These are phyloP conservation scores for Dermochelys coriacea DNA, from an alignment of 2,797 vertebrate species.

Conservation along the genomic window DNA sequence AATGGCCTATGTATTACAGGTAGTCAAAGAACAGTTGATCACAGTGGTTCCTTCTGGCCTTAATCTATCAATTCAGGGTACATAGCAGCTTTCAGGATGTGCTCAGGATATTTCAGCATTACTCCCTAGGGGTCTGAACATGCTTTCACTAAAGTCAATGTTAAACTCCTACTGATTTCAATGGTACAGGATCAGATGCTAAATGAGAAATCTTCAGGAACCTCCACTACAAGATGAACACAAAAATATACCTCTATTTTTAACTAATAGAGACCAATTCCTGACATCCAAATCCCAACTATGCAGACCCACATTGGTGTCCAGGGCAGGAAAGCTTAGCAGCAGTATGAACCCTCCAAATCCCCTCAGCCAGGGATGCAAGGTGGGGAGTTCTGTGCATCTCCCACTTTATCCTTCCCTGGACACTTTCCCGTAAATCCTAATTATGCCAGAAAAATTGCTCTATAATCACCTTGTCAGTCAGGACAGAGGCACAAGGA, in stretches of 20 bases:
- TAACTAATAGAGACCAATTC: not conserved
- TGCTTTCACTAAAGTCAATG: not conserved
- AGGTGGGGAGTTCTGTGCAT: not conserved
- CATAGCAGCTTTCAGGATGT: not conserved
- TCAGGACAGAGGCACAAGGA: not conserved
- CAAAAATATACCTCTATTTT: not conserved
- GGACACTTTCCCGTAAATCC: not conserved
- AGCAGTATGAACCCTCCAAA: not conserved
- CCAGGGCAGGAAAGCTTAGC: not conserved
- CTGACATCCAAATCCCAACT: not conserved
- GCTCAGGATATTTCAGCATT: not conserved
- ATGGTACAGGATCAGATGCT: not conserved
- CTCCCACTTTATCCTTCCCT: not conserved
- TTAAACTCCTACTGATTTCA: not conserved
- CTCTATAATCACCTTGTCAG: not conserved
- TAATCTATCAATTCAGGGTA: not conserved
- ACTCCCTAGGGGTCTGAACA: not conserved
- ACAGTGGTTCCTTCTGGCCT: not conserved
- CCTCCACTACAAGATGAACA: not conserved
- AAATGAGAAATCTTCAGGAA: not conserved
- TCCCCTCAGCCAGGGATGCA: not conserved
- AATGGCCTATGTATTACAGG: not conserved
- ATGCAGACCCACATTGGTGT: not conserved
- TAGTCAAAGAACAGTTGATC: not conserved
- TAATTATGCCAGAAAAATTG: not conserved